Evolutionary conservation across 2,797 vertebrate species (phyloP).

Genomic region (Miichthys miiuy): DNA sequence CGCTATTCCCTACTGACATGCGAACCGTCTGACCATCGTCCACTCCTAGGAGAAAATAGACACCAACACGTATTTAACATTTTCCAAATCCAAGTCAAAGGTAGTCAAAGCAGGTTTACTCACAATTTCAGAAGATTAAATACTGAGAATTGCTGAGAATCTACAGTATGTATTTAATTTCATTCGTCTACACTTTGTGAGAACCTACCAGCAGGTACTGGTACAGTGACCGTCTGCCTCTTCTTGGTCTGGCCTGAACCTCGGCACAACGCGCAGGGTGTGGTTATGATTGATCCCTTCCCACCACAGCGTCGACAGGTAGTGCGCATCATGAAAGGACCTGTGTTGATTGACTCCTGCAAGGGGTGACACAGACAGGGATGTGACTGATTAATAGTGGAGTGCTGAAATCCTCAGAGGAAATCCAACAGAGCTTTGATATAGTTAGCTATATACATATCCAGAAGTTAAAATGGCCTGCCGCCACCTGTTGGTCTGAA

Average conservation of each 20-base stretch:
- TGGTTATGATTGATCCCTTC: constrained; percentile 87
- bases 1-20: constrained; percentile 91
- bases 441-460: not conserved
- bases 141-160: no score
- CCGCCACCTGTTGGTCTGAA: rapidly evolving
- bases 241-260: constrained; percentile 92
- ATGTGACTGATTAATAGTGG: not conserved
- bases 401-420: not conserved
- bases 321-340: constrained; percentile 93
- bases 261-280: constrained; percentile 87
- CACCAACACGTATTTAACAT: no score
- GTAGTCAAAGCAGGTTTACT: no score
- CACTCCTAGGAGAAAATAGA: constrained; percentile 84
- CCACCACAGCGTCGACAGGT: constrained; percentile 93
- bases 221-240: constrained; percentile 90
- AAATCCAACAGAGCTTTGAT: not conserved
- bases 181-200: not conserved
- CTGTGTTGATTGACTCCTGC: constrained; percentile 92
- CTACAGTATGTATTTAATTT: no score
- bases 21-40: constrained; percentile 93
- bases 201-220: constrained; percentile 92
- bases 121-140: no score
- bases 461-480: not conserved
- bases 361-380: not conserved
- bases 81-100: no score